Conservation (phyloP, 2,888 invertebrate species). For the Balanococcus diminutus region DNA sequence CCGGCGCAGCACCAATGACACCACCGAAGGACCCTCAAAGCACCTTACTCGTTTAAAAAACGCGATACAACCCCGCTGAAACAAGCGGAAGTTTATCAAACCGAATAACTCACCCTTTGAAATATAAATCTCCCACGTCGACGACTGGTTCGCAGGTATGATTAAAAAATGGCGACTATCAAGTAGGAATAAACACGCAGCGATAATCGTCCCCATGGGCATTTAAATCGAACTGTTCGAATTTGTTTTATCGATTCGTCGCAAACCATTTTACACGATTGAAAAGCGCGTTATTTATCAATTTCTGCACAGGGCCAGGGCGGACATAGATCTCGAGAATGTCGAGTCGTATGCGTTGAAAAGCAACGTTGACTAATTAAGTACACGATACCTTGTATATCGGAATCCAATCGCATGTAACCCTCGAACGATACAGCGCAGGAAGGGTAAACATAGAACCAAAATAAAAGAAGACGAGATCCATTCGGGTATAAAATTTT, state of each 20-base stretch:
- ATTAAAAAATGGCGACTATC: not conserved
- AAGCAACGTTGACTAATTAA: not conserved
- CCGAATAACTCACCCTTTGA: not conserved
- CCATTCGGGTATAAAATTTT: conserved; percentile 9
- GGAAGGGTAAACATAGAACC: not conserved
- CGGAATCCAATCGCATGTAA: not conserved
- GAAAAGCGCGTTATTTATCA: not conserved
- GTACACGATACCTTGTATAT: not conserved
- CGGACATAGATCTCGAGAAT: not conserved
- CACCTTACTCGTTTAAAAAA: too few species aligned
- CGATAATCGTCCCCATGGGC: conserved; percentile 2
- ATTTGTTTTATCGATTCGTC: not conserved
- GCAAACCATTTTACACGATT: conserved; percentile 9
- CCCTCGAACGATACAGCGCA: not conserved
- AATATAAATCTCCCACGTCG: not conserved
- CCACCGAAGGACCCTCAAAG: too few species aligned
- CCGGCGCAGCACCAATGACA: too few species aligned
- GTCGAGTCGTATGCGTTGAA: not conserved
- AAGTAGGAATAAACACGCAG: not conserved
- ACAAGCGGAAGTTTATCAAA: not conserved
- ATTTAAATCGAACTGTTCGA: not conserved
- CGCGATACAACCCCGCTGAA: too few species aligned
- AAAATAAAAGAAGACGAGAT: not conserved
- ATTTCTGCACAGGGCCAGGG: not conserved
- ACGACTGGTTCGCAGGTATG: conserved; percentile 2